A percentile compares a stretch with the other conserved stretches of the same genome.
Conservation (phyloP, 2,797 vertebrate genomes). For the Manis javanica region DNA sequence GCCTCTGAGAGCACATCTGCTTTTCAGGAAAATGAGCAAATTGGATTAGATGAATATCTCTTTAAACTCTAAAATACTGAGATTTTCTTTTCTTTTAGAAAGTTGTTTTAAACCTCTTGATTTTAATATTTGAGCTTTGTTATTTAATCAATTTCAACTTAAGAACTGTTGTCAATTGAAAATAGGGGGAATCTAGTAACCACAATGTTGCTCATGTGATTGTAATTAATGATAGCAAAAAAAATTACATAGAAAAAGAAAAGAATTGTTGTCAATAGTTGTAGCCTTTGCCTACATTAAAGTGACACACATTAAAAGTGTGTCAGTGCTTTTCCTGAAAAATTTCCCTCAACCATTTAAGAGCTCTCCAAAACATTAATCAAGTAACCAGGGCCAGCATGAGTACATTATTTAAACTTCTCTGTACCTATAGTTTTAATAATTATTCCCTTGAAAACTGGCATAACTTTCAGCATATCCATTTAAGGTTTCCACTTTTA, state of each 20-base stretch:
- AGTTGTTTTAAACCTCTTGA: not conserved
- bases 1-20: not conserved
- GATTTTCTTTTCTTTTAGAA: constrained; percentile 1
- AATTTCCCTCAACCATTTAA: not conserved
- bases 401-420: not conserved
- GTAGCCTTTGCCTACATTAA: not conserved
- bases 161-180: not conserved
- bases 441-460: not conserved
- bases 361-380: not conserved
- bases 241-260: too few relatives aligned
- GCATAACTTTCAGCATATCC: not conserved
- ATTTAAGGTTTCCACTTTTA: constrained; percentile 5
- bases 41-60: not conserved
- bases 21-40: not conserved
- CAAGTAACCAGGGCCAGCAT: not conserved
- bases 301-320: not conserved
- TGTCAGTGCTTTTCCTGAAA: not conserved
- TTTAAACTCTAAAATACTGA: not conserved
- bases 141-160: not conserved
- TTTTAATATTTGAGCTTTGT: constrained; percentile 36
- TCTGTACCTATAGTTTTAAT: not conserved
- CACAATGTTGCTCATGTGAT: too few relatives aligned
- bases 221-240: too few relatives aligned
- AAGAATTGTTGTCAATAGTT: not conserved
- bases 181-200: too few relatives aligned